Conservation (phyloP, 2,888 invertebrate genomes). For the Caenorhabditis sp. region DNA sequence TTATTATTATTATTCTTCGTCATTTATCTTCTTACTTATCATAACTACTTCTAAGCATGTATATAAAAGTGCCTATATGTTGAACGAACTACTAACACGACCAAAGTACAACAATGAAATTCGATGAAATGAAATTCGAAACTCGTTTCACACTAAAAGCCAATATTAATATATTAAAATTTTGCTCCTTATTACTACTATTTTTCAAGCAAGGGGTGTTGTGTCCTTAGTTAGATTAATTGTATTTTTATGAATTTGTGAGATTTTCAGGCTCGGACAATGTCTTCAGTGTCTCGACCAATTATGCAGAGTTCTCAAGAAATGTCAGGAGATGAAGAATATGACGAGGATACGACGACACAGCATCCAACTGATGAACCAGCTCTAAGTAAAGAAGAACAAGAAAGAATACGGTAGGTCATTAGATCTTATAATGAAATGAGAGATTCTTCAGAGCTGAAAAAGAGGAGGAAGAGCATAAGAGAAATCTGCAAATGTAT, state of each 20-base stretch:
- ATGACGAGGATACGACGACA: conserved; percentile 48
- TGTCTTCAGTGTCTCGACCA: conserved; percentile 52
- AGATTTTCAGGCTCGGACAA: conserved; percentile 41
- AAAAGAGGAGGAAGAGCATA: conserved; percentile 93
- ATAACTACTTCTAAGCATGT: conserved; percentile 12
- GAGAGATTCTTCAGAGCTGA: conserved; percentile 87
- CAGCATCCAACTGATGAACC: conserved; percentile 31
- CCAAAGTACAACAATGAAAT: background rate
- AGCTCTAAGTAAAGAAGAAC: conserved; percentile 66
- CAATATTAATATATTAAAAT: conserved; percentile 2
- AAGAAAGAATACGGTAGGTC: conserved; percentile 66
- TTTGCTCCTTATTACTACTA: background rate
- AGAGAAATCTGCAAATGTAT: conserved; percentile 91
- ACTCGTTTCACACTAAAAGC: background rate
- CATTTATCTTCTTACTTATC: too few species aligned
- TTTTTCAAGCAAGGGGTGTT: background rate
- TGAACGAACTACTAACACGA: too few species aligned
- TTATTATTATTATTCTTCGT: too few species aligned
- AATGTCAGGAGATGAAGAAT: conserved; percentile 63
- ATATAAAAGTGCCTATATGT: conserved; percentile 1
- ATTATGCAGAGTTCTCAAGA: conserved; percentile 66
- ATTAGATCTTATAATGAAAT: too few species aligned
- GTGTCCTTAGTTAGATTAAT: background rate
- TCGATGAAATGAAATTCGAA: background rate
- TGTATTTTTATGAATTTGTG: background rate